These are phyloP conservation scores for Agrotis exclamationis DNA, from an alignment of 2,888 invertebrate species.

Conservation along the genomic window DNA sequence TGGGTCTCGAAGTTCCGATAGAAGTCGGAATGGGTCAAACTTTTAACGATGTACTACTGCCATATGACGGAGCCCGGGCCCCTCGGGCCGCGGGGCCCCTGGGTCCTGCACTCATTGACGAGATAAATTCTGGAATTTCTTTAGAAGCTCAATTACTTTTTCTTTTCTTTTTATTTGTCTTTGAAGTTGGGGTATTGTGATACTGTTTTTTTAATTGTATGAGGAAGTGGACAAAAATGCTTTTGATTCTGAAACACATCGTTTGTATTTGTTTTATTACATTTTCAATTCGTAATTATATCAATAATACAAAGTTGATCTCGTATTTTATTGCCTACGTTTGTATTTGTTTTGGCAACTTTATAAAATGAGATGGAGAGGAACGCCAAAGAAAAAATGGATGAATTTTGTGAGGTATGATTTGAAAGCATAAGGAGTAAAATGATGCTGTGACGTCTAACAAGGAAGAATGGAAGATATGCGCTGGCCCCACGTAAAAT, in stretches of 20 bases:
- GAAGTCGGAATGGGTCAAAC: constrained; percentile 49
- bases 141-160: constrained; percentile 25
- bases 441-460: no score
- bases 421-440: no score
- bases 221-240: not conserved
- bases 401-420: no score
- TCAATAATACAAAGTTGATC: no score
- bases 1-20: constrained; percentile 49
- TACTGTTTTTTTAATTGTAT: not conserved
- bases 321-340: no score
- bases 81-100: not conserved
- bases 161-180: constrained; percentile 10
- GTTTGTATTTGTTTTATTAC: not conserved
- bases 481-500: no score
- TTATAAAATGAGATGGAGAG: no score
- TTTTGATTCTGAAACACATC: not conserved
- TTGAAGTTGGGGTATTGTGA: constrained; percentile 11
- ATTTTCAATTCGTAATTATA: not conserved
- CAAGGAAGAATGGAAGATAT: no score
- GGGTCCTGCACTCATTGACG: constrained; percentile 20
- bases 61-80: constrained; percentile 31
- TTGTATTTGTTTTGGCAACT: no score
- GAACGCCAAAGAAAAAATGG: no score
- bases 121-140: constrained; percentile 39
- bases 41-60: constrained; percentile 58